A percentile compares a stretch with the other conserved stretches of the same genome.
phyloP scores from a whole-genome alignment of 2,888 invertebrate genomes.

The Andrena haemorrhoa region DNA sequence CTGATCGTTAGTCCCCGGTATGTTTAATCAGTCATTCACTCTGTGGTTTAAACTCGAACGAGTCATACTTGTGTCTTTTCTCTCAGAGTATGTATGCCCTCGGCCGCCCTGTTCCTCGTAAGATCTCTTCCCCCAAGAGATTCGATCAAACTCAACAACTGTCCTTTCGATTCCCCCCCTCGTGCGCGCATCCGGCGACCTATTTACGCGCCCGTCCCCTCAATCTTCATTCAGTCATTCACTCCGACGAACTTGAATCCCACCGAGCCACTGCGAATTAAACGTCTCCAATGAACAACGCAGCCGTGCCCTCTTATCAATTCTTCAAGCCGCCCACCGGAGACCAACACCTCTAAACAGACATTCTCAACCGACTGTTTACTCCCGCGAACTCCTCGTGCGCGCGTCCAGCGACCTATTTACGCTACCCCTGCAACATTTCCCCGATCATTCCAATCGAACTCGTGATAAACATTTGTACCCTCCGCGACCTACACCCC shows the following conservation, averaged over 20 bases:
- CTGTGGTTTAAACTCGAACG: not conserved
- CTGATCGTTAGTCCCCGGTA: slow-evolving; percentile 10
- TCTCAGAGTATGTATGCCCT: not conserved
- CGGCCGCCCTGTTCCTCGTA: not conserved
- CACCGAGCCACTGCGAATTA: too few species aligned
- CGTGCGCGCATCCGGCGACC: not conserved
- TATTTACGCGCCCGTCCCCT: not conserved
- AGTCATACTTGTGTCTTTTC: not conserved
- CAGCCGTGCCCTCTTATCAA: not conserved
- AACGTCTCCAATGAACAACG: too few species aligned
- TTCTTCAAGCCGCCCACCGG: not conserved
- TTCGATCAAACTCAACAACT: slow-evolving; percentile 1
- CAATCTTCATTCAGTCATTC: slow-evolving; percentile 28
- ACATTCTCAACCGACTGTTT: not conserved
- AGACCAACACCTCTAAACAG: not conserved
- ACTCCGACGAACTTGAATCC: slow-evolving; percentile 1
- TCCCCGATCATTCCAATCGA: not conserved
- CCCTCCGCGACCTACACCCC: too few species aligned
- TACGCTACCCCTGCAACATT: not conserved
- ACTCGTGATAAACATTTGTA: too few species aligned
- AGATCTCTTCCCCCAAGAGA: too few species aligned
- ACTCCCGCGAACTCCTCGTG: not conserved
- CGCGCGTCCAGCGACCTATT: not conserved
- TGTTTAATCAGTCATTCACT: slow-evolving; percentile 27
- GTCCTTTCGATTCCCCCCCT: slow-evolving; percentile 6